These are phyloP conservation scores for Glyptemys insculpta DNA, from an alignment of 2,797 vertebrate species.

Conservation along the genomic window DNA sequence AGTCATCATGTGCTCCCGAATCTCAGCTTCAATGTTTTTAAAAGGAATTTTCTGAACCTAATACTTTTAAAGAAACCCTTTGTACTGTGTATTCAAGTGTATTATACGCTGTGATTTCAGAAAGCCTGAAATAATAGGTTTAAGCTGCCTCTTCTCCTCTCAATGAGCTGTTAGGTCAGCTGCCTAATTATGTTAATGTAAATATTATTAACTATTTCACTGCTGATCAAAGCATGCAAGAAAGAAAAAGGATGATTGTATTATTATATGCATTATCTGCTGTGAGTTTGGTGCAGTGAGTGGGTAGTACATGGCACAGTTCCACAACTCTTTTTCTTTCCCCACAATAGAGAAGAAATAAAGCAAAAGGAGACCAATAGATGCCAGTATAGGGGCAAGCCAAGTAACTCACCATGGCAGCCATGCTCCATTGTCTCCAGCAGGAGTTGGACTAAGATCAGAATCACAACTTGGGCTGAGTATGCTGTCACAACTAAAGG, in stretches of 20 bases:
- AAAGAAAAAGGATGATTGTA: background rate
- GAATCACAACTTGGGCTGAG: background rate
- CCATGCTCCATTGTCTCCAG: background rate
- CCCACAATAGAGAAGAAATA: background rate
- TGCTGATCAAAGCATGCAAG: background rate
- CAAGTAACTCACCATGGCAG: background rate
- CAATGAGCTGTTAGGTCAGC: background rate
- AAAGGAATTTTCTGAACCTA: background rate
- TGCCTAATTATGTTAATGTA: background rate
- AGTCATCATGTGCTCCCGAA: background rate
- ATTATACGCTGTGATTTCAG: background rate
- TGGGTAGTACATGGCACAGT: background rate
- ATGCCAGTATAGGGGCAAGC: background rate
- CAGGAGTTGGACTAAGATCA: background rate
- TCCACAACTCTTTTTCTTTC: background rate
- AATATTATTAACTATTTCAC: background rate
- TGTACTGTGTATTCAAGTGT: background rate
- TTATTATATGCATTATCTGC: background rate
- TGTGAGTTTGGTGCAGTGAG: background rate
- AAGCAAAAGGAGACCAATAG: background rate
- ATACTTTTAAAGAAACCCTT: background rate
- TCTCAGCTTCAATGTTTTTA: background rate
- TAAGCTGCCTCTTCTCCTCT: background rate
- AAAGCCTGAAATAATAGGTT: background rate
- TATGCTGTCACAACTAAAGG: background rate